Evolutionary conservation across 2,888 invertebrate genomes (phyloP).

Genomic region (Pilophorus perplexus): DNA sequence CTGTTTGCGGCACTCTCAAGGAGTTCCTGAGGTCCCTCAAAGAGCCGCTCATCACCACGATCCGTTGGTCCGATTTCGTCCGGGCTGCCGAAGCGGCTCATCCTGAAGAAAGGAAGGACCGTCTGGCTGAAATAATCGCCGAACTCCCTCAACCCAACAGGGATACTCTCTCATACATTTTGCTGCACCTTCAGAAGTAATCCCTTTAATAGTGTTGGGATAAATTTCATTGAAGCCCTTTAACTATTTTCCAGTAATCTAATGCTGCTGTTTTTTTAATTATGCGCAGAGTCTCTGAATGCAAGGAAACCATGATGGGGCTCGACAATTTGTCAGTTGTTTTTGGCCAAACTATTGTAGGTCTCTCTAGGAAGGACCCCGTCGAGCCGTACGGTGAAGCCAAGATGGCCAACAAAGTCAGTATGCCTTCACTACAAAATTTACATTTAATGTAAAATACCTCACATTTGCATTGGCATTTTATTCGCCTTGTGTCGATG

Average conservation of each 20-base stretch:
- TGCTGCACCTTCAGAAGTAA: conserved; percentile 82
- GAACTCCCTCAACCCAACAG: conserved; percentile 88
- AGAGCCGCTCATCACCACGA: conserved; percentile 79
- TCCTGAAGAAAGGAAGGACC: conserved; percentile 60
- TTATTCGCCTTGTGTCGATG: too few relatives aligned
- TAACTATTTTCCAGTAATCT: neutral
- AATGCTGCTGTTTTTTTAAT: neutral
- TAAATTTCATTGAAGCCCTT: too few relatives aligned
- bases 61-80: conserved; percentile 65
- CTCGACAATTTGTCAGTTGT: conserved; percentile 82
- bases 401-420: conserved; percentile 70
- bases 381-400: conserved; percentile 69
- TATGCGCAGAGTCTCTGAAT: conserved; percentile 69
- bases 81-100: conserved; percentile 59
- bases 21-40: conserved; percentile 85
- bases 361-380: conserved; percentile 75
- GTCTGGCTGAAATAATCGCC: conserved; percentile 72
- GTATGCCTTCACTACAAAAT: too few relatives aligned
- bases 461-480: too few relatives aligned
- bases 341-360: conserved; percentile 92
- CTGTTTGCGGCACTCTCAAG: conserved; percentile 90
- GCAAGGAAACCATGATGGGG: conserved; percentile 81
- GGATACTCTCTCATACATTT: conserved; percentile 89
- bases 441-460: too few relatives aligned
- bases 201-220: too few relatives aligned